These are phyloP conservation scores for Archaeoteleia sp. DNA, from an alignment of 2,888 invertebrate genomes.

Conservation along the genomic window DNA sequence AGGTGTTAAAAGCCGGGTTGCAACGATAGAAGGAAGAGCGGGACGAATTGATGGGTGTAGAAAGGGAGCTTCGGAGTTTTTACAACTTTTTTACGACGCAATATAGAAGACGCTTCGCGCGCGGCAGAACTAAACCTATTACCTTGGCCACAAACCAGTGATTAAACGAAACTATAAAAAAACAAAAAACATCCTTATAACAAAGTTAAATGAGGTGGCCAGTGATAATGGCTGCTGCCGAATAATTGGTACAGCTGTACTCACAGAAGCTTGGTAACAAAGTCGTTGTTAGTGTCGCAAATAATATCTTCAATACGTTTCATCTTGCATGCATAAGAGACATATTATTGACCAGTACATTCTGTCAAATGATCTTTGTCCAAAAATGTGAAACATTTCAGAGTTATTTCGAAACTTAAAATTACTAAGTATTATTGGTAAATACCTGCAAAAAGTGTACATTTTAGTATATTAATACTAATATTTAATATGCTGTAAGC, in stretches of 20 bases:
- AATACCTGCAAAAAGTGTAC: too few relatives aligned
- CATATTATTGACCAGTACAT: too few relatives aligned
- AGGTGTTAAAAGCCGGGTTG: slow-evolving; percentile 36
- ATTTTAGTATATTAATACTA: too few relatives aligned
- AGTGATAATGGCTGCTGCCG: slow-evolving; percentile 64
- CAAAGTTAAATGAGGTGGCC: slow-evolving; percentile 73
- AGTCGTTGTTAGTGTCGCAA: slow-evolving; percentile 7
- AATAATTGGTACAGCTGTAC: slow-evolving; percentile 58
- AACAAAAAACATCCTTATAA: slow-evolving; percentile 62
- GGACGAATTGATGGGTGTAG: slow-evolving; percentile 51
- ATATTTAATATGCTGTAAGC: too few relatives aligned
- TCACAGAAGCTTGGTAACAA: slow-evolving; percentile 12
- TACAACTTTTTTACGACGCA: slow-evolving; percentile 73
- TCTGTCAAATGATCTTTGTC: neutral
- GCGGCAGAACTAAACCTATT: slow-evolving; percentile 73
- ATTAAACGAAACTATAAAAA: slow-evolving; percentile 73
- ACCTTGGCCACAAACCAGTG: slow-evolving; percentile 65
- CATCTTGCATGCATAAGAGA: neutral
- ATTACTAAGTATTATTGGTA: slow-evolving; percentile 1
- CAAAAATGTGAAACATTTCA: neutral
- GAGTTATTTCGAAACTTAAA: too few relatives aligned
- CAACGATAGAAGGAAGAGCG: slow-evolving; percentile 34
- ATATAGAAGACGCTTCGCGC: slow-evolving; percentile 65
- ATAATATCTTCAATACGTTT: slow-evolving; percentile 10
- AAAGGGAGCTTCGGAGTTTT: slow-evolving; percentile 62